Evolutionary conservation across 2,113 vertebrate genomes (phyloP).

Genomic region (Caracal caracal): DNA sequence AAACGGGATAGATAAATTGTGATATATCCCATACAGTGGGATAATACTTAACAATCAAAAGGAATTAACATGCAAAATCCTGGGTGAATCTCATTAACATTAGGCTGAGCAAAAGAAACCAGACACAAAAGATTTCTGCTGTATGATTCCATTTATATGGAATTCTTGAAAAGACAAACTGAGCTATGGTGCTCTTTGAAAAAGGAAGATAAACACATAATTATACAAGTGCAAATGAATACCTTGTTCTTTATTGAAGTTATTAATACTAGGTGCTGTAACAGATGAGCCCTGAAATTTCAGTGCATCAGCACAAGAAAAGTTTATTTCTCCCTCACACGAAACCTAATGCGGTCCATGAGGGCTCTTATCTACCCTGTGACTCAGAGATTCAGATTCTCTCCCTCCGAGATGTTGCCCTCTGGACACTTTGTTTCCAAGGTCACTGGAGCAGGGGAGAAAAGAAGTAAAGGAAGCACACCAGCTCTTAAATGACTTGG

Average conservation of each 20-base stretch:
- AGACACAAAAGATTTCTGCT: not conserved
- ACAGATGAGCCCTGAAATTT: not conserved
- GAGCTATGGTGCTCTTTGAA: not conserved
- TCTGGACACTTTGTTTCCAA: not conserved
- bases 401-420: not conserved
- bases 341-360: not conserved
- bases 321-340: not conserved
- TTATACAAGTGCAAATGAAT: not conserved
- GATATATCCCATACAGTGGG: not conserved
- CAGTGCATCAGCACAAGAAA: not conserved
- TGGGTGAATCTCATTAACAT: not conserved
- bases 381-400: not conserved
- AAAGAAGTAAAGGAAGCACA: not conserved
- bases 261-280: not conserved
- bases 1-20: not conserved
- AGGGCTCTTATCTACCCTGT: not conserved
- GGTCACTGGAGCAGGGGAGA: not conserved
- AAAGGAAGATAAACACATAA: not conserved
- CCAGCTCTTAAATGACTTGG: not conserved
- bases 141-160: not conserved
- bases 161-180: slow-evolving; percentile 36
- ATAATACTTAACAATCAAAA: not conserved
- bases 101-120: not conserved
- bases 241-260: not conserved
- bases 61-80: not conserved